A percentile compares a stretch with the other conserved stretches of the same genome.
Evolutionary conservation across 2,797 vertebrate genomes (phyloP).

Genomic region (Dromococcyx pavoninus): DNA sequence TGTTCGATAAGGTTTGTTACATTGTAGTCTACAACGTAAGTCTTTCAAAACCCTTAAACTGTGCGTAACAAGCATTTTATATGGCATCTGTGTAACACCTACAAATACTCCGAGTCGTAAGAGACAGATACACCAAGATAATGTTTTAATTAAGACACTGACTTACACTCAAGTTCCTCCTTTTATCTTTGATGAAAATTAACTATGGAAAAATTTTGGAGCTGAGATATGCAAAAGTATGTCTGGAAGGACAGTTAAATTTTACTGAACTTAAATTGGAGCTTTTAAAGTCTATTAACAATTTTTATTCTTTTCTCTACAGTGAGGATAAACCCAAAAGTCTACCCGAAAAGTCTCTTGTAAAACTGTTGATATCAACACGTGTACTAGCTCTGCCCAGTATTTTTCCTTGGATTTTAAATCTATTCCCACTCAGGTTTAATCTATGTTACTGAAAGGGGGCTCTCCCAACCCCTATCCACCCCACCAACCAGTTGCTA

Average conservation of each 20-base stretch:
- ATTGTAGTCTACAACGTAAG: not conserved
- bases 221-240: not conserved
- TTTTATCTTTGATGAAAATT: not conserved
- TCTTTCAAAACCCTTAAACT: not conserved
- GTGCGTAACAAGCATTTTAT: not conserved
- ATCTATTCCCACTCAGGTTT: not conserved
- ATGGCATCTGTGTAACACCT: not conserved
- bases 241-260: not conserved
- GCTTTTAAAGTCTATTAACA: not conserved
- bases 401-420: not conserved
- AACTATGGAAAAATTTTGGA: not conserved
- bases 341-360: not conserved
- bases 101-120: not conserved
- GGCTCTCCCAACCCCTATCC: not conserved
- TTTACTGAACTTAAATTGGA: not conserved
- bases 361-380: not conserved
- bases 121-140: not conserved
- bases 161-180: not conserved
- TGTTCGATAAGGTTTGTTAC: not conserved
- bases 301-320: not conserved
- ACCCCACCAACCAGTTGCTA: not conserved
- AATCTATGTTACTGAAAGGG: not conserved
- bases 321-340: not conserved
- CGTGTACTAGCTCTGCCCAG: accelerated
- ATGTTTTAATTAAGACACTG: not conserved